Evolutionary conservation across 2,113 vertebrate species (phyloP).

Genomic region (Protobothrops flavoviridis): DNA sequence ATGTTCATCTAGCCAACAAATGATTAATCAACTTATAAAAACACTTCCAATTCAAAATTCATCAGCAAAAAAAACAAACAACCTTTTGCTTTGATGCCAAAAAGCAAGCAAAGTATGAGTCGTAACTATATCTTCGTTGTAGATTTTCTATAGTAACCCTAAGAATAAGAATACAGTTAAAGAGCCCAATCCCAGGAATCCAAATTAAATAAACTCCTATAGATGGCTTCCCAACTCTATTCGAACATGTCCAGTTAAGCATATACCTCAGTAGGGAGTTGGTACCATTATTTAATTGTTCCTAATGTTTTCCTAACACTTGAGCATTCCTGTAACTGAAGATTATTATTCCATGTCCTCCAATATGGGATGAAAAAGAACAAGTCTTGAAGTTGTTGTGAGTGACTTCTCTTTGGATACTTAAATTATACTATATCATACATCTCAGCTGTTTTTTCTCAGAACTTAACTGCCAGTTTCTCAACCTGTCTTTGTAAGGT

Average conservation of each 20-base stretch:
- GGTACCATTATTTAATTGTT: neutral
- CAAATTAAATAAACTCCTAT: neutral
- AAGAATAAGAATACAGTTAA: neutral
- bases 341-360: neutral
- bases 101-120: neutral
- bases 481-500: neutral
- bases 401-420: neutral
- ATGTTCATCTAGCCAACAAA: neutral
- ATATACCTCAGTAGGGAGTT: neutral
- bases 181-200: neutral
- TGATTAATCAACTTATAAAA: neutral
- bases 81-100: neutral
- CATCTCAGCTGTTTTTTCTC: neutral
- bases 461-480: neutral
- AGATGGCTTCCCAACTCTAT: neutral
- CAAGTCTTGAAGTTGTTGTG: neutral
- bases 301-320: neutral
- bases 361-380: neutral
- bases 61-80: neutral
- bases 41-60: neutral
- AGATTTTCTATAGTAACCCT: neutral
- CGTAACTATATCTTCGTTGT: neutral
- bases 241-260: neutral
- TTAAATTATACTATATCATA: neutral
- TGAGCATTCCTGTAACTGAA: neutral